Conservation (phyloP, 2,797 vertebrate species). For the Tenualosa thibaudeaui region DNA sequence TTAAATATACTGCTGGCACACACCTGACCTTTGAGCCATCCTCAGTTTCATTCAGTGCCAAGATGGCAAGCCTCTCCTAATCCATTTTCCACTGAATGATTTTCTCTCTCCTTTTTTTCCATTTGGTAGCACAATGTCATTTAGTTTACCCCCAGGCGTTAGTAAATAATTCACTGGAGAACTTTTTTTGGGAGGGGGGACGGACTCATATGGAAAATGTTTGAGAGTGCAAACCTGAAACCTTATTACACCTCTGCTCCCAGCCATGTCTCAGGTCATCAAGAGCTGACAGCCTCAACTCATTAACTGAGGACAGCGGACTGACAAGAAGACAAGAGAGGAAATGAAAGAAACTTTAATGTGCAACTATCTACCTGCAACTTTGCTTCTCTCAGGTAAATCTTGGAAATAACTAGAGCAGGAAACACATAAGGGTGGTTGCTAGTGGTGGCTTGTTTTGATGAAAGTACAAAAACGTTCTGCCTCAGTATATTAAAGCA, state of each 20-base stretch:
- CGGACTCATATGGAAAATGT: slow-evolving; percentile 35
- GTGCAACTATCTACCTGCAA: background rate
- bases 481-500: slow-evolving; percentile 8
- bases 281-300: slow-evolving; percentile 39
- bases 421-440: background rate
- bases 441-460: background rate
- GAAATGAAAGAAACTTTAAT: slow-evolving; percentile 18
- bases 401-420: background rate
- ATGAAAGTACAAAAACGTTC: background rate
- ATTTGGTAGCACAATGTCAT: slow-evolving; percentile 39
- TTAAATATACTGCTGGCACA: slow-evolving; percentile 26
- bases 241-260: slow-evolving; percentile 45
- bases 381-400: background rate
- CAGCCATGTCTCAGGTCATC: slow-evolving; percentile 43
- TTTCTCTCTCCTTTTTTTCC: slow-evolving; percentile 34
- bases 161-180: slow-evolving; percentile 55
- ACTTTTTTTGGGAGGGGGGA: slow-evolving; percentile 26
- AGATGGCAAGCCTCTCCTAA: slow-evolving; percentile 14
- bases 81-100: background rate
- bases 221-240: slow-evolving; percentile 42
- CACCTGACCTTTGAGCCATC: slow-evolving; percentile 13
- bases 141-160: slow-evolving; percentile 48
- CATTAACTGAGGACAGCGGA: slow-evolving; percentile 34
- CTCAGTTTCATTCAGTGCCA: slow-evolving; percentile 3
- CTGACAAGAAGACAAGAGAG: background rate